phyloP scores from a whole-genome alignment of 2,113 vertebrate species.

The Aleadryas rufinucha region DNA sequence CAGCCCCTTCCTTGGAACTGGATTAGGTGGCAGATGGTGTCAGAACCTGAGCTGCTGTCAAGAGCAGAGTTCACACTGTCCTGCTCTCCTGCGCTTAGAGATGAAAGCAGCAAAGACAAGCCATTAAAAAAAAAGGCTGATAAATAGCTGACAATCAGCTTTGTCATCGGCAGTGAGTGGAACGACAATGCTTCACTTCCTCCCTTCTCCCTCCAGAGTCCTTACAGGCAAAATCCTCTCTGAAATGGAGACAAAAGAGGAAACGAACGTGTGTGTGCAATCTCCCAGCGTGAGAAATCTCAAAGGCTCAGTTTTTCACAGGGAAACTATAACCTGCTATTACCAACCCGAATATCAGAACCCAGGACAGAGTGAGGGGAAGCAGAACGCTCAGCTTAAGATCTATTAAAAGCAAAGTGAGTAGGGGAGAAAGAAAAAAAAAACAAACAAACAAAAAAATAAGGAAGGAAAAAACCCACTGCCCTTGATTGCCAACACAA shows the following conservation, averaged over 20 bases:
- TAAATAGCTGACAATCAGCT: background rate
- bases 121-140: background rate
- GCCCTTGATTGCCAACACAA: slow-evolving; percentile 10
- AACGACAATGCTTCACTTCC: background rate
- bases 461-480: background rate
- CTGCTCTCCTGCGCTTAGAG: background rate
- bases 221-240: background rate
- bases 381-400: background rate
- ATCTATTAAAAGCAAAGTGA: background rate
- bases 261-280: background rate
- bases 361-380: background rate
- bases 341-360: slow-evolving; percentile 16
- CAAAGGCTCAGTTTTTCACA: background rate
- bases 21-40: slow-evolving; percentile 69
- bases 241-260: background rate
- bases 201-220: background rate
- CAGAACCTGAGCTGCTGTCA: slow-evolving; percentile 49
- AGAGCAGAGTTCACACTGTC: slow-evolving; percentile 17
- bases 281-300: background rate
- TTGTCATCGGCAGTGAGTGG: background rate
- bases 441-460: too few relatives aligned
- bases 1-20: slow-evolving; percentile 58
- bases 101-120: background rate
- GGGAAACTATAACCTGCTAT: slow-evolving; percentile 22
- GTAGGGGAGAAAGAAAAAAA: too few relatives aligned